These are phyloP conservation scores for Blastomussa wellsi DNA, from an alignment of 92 coral and sea anemone genomes.

Conservation along the genomic window DNA sequence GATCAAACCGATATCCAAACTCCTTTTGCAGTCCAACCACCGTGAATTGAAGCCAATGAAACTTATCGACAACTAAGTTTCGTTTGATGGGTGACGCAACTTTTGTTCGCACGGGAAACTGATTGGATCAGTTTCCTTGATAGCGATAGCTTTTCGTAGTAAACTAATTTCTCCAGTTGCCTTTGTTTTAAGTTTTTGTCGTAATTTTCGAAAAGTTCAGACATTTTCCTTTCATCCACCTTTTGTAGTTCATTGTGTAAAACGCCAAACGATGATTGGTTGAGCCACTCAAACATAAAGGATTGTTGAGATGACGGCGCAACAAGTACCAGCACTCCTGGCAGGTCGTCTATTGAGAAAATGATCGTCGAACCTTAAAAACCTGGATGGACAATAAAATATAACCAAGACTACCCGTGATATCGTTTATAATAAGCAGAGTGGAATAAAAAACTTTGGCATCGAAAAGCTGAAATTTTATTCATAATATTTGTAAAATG, in stretches of 20 bases:
- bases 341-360: conserved; percentile 46
- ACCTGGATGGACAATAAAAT: neutral
- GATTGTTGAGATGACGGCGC: conserved; percentile 26
- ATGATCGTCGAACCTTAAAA: neutral
- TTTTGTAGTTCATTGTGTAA: conserved; percentile 16
- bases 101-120: neutral
- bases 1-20: neutral
- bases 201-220: neutral
- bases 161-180: neutral
- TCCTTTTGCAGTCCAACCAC: neutral
- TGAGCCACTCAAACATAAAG: neutral
- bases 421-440: neutral
- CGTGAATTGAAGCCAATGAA: neutral
- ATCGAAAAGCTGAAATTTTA: neutral
- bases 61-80: neutral
- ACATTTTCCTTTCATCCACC: conserved; percentile 19
- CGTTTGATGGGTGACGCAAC: conserved; percentile 26
- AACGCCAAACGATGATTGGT: conserved; percentile 30
- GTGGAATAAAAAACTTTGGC: too few relatives aligned
- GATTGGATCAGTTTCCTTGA: conserved; percentile 22
- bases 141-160: neutral
- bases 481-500: neutral
- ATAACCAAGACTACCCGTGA: too few relatives aligned
- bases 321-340: conserved; percentile 15
- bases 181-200: neutral